Evolutionary conservation across 2,888 invertebrate species (phyloP).

Genomic region (Rhingia rostrata): DNA sequence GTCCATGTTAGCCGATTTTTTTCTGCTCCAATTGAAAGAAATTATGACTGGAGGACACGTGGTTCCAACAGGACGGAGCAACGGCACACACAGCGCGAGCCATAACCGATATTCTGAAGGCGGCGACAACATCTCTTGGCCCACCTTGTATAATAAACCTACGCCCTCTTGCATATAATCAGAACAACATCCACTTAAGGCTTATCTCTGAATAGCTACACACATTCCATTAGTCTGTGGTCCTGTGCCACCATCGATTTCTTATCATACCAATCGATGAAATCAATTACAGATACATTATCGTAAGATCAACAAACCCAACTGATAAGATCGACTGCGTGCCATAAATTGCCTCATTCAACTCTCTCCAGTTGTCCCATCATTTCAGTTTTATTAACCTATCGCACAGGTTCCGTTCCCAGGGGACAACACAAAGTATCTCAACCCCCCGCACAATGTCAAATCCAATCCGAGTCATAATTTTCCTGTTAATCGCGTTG

Average conservation of each 20-base stretch:
- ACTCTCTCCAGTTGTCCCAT: conserved; percentile 5
- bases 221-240: conserved; percentile 3
- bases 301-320: conserved; percentile 19
- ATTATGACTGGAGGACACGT: too few relatives aligned
- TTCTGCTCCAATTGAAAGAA: too few relatives aligned
- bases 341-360: background rate
- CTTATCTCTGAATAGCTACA: background rate
- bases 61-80: too few relatives aligned
- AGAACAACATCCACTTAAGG: background rate
- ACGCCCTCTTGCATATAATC: too few relatives aligned
- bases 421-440: too few relatives aligned
- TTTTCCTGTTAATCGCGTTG: conserved; percentile 42
- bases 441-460: conserved; percentile 25
- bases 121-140: too few relatives aligned
- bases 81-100: too few relatives aligned
- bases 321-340: conserved; percentile 4
- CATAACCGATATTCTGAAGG: too few relatives aligned
- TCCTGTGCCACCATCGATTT: background rate
- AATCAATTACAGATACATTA: conserved; percentile 10
- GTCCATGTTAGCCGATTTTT: too few relatives aligned
- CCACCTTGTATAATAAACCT: too few relatives aligned
- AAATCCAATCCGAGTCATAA: conserved; percentile 40
- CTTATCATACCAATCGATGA: conserved; percentile 19
- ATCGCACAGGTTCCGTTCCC: too few relatives aligned
- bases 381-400: background rate